A percentile compares a stretch with the other conserved stretches of the same genome.
phyloP scores from a whole-genome alignment of 2,888 invertebrate genomes.

The Leptinotarsa haldemani region DNA sequence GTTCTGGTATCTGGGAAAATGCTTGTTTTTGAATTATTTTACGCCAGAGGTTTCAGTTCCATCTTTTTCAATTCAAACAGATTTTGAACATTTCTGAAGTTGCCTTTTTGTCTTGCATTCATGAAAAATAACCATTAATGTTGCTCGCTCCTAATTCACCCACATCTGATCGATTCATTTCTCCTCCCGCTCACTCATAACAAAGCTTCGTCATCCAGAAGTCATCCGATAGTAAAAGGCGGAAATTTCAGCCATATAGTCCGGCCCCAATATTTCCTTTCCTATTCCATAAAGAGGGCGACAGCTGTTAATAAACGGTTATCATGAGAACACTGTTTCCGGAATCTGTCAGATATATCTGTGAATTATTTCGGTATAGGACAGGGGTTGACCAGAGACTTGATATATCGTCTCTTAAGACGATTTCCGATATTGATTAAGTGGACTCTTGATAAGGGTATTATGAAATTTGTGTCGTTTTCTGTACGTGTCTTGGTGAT shows the following conservation, averaged over 20 bases:
- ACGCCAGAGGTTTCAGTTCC: too few species aligned
- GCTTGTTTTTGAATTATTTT: too few species aligned
- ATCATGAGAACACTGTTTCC: slow-evolving; percentile 28
- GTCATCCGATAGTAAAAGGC: slow-evolving; percentile 13
- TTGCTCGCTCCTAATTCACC: background rate
- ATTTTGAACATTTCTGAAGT: too few species aligned
- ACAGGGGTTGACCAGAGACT: slow-evolving; percentile 20
- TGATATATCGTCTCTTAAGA: background rate
- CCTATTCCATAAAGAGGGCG: slow-evolving; percentile 30
- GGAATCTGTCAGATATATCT: slow-evolving; percentile 24
- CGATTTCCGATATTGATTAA: background rate
- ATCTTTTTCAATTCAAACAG: too few species aligned
- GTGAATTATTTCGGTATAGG: slow-evolving; percentile 20
- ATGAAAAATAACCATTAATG: background rate
- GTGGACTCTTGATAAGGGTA: background rate
- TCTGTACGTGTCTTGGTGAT: too few species aligned
- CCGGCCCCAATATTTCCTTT: slow-evolving; percentile 23
- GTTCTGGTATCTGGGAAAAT: too few species aligned
- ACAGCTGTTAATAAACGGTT: slow-evolving; percentile 39
- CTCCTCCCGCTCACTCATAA: slow-evolving; percentile 1
- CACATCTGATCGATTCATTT: background rate
- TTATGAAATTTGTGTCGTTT: background rate
- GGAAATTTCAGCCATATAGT: slow-evolving; percentile 23
- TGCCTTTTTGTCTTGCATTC: too few species aligned
- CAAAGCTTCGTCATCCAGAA: slow-evolving; percentile 10